Evolutionary conservation across 2,797 vertebrate species (phyloP), one percentile per base, ranked within the genome.

Genomic region (Paramormyrops hopkinsi): DNA sequence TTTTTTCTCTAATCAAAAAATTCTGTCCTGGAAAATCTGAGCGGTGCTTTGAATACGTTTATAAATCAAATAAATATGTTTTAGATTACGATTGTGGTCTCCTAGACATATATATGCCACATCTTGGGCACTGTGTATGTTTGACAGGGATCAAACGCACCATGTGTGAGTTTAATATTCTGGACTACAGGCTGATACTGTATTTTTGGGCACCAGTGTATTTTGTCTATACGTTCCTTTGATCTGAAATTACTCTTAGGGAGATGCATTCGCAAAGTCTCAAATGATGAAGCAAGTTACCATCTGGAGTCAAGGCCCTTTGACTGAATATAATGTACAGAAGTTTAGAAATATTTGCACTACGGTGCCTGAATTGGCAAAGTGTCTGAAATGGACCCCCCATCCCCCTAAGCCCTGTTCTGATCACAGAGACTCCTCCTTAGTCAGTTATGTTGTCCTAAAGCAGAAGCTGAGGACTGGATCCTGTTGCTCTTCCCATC

Each of bases 31-130:
- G 84, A 87, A 87, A 76, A 48, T 33, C 33, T 73, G 62, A 8
- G 59, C 51, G 7, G 59, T 56, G 46, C 48, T 44, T 54, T 76
- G 46, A 89, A 89, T 86, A 76, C 0, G 9, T 62, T 54, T 86
- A 62, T 65, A 89, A 89, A 87, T 86, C 83, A 54, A 33, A 53
- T 33, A 86, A 51, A 89, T 76, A 62, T 53, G 84, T 53, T 89
- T 87, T 79, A 76, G 65, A 44, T 76, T 89, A 87, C 19, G 69
- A 14, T 53, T 76, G 89, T 54, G 89, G 65, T 89, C 69, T 76
- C 54, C 62, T 65, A 53, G 46, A 89, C 29, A 37, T 76, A 19
- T 50, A 87, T 76, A 19, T 88, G 44, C 73, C 87, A 51, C 44
- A 73, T 73, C 48, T 62, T 87, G 29, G 50, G 19, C 50, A 56